These are phyloP conservation scores for Eudemis profundana DNA, from an alignment of 2,888 invertebrate genomes.

Conservation along the genomic window DNA sequence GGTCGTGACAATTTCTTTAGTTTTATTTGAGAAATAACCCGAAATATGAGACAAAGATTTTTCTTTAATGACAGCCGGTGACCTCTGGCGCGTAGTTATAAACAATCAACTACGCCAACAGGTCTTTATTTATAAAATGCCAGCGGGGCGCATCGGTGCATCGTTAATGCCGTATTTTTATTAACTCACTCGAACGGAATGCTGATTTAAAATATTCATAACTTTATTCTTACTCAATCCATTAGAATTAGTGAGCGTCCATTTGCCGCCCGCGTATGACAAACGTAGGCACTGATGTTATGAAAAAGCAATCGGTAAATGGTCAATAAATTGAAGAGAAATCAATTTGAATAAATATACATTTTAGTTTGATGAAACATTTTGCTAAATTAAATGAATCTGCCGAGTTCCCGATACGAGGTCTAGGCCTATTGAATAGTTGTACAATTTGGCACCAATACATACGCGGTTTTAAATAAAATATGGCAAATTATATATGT, in stretches of 20 bases:
- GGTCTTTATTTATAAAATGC: slow-evolving; percentile 78
- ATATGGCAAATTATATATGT: background rate
- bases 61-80: slow-evolving; percentile 29
- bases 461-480: too few relatives aligned
- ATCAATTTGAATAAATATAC: slow-evolving; percentile 7
- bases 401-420: background rate
- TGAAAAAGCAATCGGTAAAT: slow-evolving; percentile 33
- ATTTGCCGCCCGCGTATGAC: slow-evolving; percentile 45
- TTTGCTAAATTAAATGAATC: slow-evolving; percentile 14
- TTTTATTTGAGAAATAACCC: slow-evolving; percentile 2
- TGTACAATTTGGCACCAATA: too few relatives aligned
- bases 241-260: slow-evolving; percentile 61
- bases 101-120: slow-evolving; percentile 65
- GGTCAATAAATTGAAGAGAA: too few relatives aligned
- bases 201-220: slow-evolving; percentile 77
- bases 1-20: background rate
- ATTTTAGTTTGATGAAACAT: slow-evolving; percentile 15
- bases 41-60: slow-evolving; percentile 27
- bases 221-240: slow-evolving; percentile 71
- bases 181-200: slow-evolving; percentile 74
- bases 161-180: slow-evolving; percentile 81
- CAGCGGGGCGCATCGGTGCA: slow-evolving; percentile 74
- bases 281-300: slow-evolving; percentile 45
- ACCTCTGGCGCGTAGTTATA: slow-evolving; percentile 35
- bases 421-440: too few relatives aligned